Percentiles rank a stretch among this genome's conserved stretches.
Conservation (phyloP, 2,888 invertebrate genomes). For the Muschampia plurimacula region DNA sequence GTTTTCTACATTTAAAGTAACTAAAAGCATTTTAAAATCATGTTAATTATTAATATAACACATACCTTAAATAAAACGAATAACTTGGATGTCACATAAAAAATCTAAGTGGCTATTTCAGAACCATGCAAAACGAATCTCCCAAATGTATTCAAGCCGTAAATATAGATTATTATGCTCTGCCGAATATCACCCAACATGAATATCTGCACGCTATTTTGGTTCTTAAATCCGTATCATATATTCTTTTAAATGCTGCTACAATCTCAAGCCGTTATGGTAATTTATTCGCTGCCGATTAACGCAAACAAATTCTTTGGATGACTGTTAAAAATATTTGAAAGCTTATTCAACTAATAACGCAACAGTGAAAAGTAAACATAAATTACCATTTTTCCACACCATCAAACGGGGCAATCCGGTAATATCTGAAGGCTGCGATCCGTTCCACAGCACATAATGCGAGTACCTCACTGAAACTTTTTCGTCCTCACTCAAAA, state of each 20-base stretch:
- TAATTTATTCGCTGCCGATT: constrained; percentile 15
- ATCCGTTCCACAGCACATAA: constrained; percentile 70
- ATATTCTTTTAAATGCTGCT: not conserved
- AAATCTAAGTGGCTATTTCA: constrained; percentile 37
- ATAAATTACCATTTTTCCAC: constrained; percentile 77
- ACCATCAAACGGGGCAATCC: constrained; percentile 67
- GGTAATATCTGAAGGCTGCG: constrained; percentile 51
- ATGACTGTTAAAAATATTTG: constrained; percentile 48
- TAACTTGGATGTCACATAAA: constrained; percentile 17
- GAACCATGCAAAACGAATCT: constrained; percentile 43
- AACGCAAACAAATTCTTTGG: constrained; percentile 14
- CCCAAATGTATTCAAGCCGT: constrained; percentile 48
- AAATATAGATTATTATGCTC: constrained; percentile 52
- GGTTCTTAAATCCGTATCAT: constrained; percentile 12
- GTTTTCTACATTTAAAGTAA: too few species aligned
- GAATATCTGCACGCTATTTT: constrained; percentile 44
- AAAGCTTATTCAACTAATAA: constrained; percentile 33
- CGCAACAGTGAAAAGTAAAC: constrained; percentile 41
- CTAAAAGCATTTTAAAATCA: too few species aligned
- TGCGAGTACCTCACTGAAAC: constrained; percentile 60
- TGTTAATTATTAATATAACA: not conserved
- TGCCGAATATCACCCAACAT: constrained; percentile 46
- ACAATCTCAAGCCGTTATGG: not conserved
- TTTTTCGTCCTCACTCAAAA: constrained; percentile 50
- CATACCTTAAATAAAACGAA: not conserved